phyloP scores from a whole-genome alignment of 2,113 vertebrate genomes.

The Cnemophilus loriae region DNA sequence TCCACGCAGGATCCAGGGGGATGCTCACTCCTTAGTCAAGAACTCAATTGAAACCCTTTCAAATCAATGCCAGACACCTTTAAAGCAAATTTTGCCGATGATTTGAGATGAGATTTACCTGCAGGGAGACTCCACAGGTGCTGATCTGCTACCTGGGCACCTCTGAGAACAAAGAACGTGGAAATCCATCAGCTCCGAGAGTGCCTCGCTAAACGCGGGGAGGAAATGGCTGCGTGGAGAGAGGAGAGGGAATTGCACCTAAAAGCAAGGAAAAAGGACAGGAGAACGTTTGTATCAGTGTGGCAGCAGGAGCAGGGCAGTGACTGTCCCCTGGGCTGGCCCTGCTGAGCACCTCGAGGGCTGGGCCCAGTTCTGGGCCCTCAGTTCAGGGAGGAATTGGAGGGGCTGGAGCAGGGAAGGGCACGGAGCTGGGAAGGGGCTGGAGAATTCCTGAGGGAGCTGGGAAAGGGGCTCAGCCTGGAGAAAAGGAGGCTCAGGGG shows the following conservation, averaged over 20 bases:
- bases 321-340: neutral
- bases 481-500: neutral
- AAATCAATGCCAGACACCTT: neutral
- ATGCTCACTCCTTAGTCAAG: neutral
- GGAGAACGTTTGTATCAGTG: neutral
- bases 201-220: fast-evolving
- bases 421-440: neutral
- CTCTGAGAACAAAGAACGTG: fast-evolving
- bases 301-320: neutral
- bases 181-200: neutral
- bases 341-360: neutral
- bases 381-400: fast-evolving
- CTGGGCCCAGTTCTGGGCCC: neutral
- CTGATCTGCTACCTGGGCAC: neutral
- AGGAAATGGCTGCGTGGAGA: neutral
- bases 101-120: neutral
- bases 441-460: neutral
- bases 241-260: neutral
- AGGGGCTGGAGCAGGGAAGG: neutral
- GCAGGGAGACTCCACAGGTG: neutral
- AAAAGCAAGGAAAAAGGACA: neutral
- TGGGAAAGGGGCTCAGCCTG: neutral
- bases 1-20: neutral
- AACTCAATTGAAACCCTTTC: neutral
- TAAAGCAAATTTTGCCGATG: neutral